These are phyloP conservation scores for Tapera naevia DNA, from an alignment of 2,797 vertebrate genomes.

Conservation along the genomic window DNA sequence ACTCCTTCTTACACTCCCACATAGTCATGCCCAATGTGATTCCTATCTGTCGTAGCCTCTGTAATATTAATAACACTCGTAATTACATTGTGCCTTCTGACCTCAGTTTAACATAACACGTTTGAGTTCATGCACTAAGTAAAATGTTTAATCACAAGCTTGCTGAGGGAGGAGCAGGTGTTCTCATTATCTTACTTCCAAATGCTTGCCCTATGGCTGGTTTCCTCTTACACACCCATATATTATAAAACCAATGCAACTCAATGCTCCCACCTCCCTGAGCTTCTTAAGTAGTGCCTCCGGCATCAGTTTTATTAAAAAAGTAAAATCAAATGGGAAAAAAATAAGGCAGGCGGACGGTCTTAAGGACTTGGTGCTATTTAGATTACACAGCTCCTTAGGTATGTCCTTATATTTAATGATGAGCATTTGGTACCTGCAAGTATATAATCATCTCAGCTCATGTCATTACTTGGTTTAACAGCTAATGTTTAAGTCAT, in stretches of 20 bases:
- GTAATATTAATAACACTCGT: conserved; percentile 38
- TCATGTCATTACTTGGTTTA: conserved; percentile 39
- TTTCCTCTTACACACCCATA: conserved; percentile 50
- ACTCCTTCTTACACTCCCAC: not conserved
- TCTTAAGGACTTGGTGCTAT: not conserved
- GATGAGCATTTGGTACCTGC: not conserved
- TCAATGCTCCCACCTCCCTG: not conserved
- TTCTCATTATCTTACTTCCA: conserved; percentile 43
- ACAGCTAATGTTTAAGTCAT: conserved; percentile 33
- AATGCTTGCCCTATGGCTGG: conserved; percentile 54
- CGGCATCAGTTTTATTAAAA: conserved; percentile 40
- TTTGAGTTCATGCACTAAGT: conserved; percentile 19
- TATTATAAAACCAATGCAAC: conserved; percentile 46
- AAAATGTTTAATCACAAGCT: conserved; percentile 33
- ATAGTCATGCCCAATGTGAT: not conserved
- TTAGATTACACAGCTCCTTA: conserved; percentile 27
- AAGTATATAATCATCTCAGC: conserved; percentile 12
- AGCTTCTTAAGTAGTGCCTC: conserved; percentile 62
- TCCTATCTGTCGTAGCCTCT: not conserved
- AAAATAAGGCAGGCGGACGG: conserved; percentile 2
- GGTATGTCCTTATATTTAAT: not conserved
- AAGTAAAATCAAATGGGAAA: conserved; percentile 45
- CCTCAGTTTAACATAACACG: conserved; percentile 41
- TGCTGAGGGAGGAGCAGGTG: conserved; percentile 53
- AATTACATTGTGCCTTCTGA: conserved; percentile 58